Base-by-base conservation (phyloP, 2,888 invertebrate genomes). In the Tanytarsus gracilentus region DNA sequence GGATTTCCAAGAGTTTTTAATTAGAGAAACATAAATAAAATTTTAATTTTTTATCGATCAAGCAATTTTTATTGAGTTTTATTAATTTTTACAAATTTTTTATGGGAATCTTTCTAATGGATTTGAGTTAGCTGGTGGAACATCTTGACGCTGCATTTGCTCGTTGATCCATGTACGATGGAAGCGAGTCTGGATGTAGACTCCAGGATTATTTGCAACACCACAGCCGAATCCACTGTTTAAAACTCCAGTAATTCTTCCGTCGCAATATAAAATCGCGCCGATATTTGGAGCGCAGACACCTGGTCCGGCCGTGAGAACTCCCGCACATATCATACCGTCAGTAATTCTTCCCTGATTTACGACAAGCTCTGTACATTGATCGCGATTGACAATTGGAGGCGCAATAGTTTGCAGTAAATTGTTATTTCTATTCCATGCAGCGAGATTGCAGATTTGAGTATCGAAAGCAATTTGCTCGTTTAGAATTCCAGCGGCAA, bases 191-290 rank as follows among this genome's bases (percentile, higher is more conserved):
- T 63, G 62, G 16, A 60, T 62, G 18, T 63, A 64, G 48, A 63
- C 52, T 27, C 62, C 62, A 1, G 64, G 63, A 52, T 26, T 56
- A n/a, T 51, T 52, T 18, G 29, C 9, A 27, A 18, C 50, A n/a
- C 61, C 62, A 50, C 63, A 63, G 1, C 18, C 27, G 11, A 49
- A 29, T 1, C 59, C 61, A 16, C 23, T 21, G 3, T 61, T 52
- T 11, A 62, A 16, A 27, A 64, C 33, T 4, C 62, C 64, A 25
- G 61, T 62, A 21, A 64, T 25, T 26, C 50, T 26, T 21, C 61
- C 62, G 27, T 61, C 50, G 51, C 64, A 64, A 33, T 61, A 63
- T 5, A 64, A 26, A 26, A 61, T 62, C 5, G 60, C 63, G 21
- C 64, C 64, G 36, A 18, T 18, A 25, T 33, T 60, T 9, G 9